Conservation (phyloP, 2,888 invertebrate species). For the Hirudinaria manillensis region DNA sequence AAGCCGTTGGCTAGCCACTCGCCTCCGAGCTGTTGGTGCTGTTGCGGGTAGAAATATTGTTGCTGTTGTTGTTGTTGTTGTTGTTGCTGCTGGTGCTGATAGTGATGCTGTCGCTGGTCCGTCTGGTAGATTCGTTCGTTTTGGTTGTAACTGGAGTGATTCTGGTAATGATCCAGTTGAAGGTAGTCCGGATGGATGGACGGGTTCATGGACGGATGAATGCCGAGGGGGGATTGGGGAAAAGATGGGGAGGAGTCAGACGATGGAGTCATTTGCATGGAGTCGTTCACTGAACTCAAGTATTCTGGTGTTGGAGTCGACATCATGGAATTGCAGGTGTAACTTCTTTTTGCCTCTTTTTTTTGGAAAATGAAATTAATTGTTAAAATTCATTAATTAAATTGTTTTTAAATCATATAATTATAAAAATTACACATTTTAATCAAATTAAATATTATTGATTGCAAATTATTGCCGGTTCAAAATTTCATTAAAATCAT, state of each 20-base stretch:
- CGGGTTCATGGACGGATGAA: no score
- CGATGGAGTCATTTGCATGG: constrained; percentile 6
- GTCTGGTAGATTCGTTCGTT: not conserved
- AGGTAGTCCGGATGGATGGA: no score
- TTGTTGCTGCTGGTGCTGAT: constrained; percentile 12
- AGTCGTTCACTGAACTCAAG: not conserved
- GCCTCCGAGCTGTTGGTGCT: not conserved
- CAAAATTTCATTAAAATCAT: no score
- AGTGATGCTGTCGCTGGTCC: constrained; percentile 10
- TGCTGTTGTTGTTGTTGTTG: constrained; percentile 11
- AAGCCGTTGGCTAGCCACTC: constrained; percentile 11
- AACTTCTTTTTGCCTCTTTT: not conserved
- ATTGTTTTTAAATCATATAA: no score
- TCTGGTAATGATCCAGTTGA: no score
- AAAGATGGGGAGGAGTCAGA: not conserved
- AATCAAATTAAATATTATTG: no score
- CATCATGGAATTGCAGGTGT: not conserved
- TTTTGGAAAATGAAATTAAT: not conserved
- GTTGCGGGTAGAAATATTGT: constrained; percentile 22
- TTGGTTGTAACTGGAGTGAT: not conserved
- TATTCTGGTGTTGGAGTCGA: not conserved
- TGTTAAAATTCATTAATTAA: not conserved
- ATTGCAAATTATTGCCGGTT: no score
- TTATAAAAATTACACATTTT: no score
- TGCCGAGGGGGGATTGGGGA: not conserved